phyloP scores from a whole-genome alignment of 2,888 invertebrate genomes.

The Camponotus fellah region DNA sequence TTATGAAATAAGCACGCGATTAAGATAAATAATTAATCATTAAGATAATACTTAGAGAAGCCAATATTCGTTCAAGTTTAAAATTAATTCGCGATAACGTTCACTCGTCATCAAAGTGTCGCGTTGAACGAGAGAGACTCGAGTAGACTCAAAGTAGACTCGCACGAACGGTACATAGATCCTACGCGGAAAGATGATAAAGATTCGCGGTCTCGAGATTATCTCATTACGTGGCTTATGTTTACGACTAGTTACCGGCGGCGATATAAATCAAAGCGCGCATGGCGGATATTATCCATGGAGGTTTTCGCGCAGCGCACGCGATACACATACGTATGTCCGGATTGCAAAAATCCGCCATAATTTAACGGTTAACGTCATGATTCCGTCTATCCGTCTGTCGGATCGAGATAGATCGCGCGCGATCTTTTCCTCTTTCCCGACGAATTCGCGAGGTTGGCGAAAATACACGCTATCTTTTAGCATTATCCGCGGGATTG shows the following conservation, averaged over 20 bases:
- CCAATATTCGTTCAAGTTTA: not conserved
- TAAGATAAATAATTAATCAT: not conserved
- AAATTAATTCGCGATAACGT: not conserved
- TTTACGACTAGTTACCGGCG: constrained; percentile 15
- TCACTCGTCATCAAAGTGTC: not conserved
- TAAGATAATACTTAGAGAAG: not conserved
- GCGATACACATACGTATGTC: not conserved
- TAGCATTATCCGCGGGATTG: constrained; percentile 9
- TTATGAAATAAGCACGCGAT: not conserved
- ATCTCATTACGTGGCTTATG: constrained; percentile 36
- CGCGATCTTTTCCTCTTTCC: not conserved
- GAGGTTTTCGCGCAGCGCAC: not conserved
- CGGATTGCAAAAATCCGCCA: not conserved
- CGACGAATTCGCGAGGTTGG: constrained; percentile 21
- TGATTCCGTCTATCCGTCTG: not conserved
- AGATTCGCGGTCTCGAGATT: constrained; percentile 31
- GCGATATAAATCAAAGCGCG: constrained; percentile 42
- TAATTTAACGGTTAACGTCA: constrained; percentile 34
- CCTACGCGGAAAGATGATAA: constrained; percentile 22
- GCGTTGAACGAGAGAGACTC: constrained; percentile 12
- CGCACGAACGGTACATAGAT: not conserved
- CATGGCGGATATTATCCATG: constrained; percentile 35
- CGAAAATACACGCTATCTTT: not conserved
- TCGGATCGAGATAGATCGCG: not conserved
- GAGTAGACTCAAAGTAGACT: not conserved